phyloP scores from a whole-genome alignment of 2,113 vertebrate species.

The Apteryx mantelli region DNA sequence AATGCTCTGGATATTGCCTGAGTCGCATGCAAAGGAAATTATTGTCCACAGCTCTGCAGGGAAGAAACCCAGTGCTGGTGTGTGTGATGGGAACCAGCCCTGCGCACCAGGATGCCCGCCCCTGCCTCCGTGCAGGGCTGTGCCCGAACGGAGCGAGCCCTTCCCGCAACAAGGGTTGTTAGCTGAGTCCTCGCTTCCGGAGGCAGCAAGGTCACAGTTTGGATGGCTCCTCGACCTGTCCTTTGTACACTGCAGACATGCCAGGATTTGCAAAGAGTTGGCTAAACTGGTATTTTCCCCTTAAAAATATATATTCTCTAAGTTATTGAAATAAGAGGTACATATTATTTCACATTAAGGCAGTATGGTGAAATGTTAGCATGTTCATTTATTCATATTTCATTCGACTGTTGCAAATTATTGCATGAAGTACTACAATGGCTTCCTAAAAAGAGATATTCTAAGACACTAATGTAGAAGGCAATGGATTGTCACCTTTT shows the following conservation, averaged over 20 bases:
- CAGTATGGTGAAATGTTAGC: background rate
- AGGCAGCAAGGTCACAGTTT: background rate
- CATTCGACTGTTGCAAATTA: background rate
- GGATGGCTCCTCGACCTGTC: constrained; percentile 1
- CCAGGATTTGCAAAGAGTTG: constrained; percentile 49
- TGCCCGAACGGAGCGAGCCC: background rate
- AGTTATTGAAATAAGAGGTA: constrained; percentile 30
- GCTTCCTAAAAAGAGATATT: background rate
- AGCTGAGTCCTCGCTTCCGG: background rate
- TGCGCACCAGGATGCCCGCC: background rate
- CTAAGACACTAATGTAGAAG: background rate
- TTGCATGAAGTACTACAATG: background rate
- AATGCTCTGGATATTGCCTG: constrained; percentile 14
- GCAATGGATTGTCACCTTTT: background rate
- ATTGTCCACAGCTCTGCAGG: background rate
- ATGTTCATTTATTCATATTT: background rate
- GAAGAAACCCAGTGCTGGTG: background rate
- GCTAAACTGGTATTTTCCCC: background rate
- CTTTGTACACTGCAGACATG: background rate
- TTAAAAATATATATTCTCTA: constrained; percentile 30
- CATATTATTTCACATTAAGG: constrained; percentile 12
- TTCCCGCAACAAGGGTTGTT: background rate
- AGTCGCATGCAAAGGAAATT: background rate
- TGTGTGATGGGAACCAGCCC: background rate
- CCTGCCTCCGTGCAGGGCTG: too few species aligned